Base-by-base conservation (phyloP, 2,113 vertebrate species). In the Myiozetetes cayanensis region DNA sequence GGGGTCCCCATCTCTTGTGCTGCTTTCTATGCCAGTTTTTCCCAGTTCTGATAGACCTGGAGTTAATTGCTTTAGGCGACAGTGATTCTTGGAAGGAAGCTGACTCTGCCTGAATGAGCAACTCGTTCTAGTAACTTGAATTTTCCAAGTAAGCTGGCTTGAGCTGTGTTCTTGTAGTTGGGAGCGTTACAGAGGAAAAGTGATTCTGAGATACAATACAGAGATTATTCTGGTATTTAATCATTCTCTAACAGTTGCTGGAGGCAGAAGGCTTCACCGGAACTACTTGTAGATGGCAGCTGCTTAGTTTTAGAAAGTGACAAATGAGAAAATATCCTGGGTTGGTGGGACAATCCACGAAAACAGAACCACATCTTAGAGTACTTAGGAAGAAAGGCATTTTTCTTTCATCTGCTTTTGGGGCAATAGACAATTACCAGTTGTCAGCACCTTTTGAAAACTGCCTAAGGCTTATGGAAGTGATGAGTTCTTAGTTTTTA, bases 391-490 rank as follows among this genome's bases (percentile, higher is more conserved):
- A 88, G 66, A 85, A 88, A 78, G 31, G 18, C 43, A 6, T 84
- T 94, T 67, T 80, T 84, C 82, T 95, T 90, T 86, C 41, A 44
- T 90, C 85, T 92, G 24, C 68, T 90, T 88, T 77, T 90, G 59
- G 44, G 85, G 91, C 73, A 89, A 4, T 14, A 93, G 80, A 77
- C 56, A 85, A 82, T 95, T 93, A 88, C 56, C 21, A 41, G 73
- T 52, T 96, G 94, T 95, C 96, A 96, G 91, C 95, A 89, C 56
- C 86, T 95, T 96, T 91, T 85, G 49, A 73, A 16, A 90, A 96
- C 73, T 90, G 87, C 95, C 84, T 89, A 25, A 52, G 84, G 94
- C 86, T 89, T 70, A 9, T 17, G 49, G 73, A 90, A 72, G 76
- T 89, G 89, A 95, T 75, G 91, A 93, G 89, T 89, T 90, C 65